Evolutionary conservation across 1,140 invertebrate species (phyloP).

Genomic region (Apis florea): DNA sequence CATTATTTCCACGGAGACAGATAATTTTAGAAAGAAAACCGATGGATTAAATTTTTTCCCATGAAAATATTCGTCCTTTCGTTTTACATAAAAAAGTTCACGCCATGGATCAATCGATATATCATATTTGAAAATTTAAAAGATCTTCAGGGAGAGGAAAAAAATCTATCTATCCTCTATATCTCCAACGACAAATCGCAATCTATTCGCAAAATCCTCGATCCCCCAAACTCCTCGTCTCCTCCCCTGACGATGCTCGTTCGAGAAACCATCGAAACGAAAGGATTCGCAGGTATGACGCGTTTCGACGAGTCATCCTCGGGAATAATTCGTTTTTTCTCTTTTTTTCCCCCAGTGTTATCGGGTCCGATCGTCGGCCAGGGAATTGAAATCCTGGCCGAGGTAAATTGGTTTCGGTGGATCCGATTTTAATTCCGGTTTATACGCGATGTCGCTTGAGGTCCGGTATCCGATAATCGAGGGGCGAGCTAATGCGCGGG

Average conservation of each 20-base stretch:
- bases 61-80: too few relatives aligned
- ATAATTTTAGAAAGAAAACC: too few relatives aligned
- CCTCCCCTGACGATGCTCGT: not conserved
- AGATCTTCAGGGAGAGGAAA: too few relatives aligned
- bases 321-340: slow-evolving; percentile 17
- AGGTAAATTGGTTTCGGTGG: slow-evolving; percentile 38
- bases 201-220: too few relatives aligned
- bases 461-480: slow-evolving; percentile 55
- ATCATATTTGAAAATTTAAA: too few relatives aligned
- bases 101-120: too few relatives aligned
- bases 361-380: not conserved
- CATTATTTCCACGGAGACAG: too few relatives aligned
- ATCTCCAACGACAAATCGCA: too few relatives aligned
- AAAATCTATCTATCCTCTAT: too few relatives aligned
- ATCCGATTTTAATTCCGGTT: slow-evolving; percentile 49
- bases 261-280: not conserved
- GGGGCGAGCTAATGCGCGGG: slow-evolving; percentile 50
- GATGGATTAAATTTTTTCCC: too few relatives aligned
- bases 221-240: too few relatives aligned
- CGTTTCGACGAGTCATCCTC: slow-evolving; percentile 1
- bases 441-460: slow-evolving; percentile 36
- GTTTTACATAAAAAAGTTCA: too few relatives aligned
- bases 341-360: not conserved
- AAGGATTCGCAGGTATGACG: not conserved
- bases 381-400: slow-evolving; percentile 26